Evolutionary conservation across 2,888 invertebrate species (phyloP).

Genomic region (Shargacucullia verbasci): DNA sequence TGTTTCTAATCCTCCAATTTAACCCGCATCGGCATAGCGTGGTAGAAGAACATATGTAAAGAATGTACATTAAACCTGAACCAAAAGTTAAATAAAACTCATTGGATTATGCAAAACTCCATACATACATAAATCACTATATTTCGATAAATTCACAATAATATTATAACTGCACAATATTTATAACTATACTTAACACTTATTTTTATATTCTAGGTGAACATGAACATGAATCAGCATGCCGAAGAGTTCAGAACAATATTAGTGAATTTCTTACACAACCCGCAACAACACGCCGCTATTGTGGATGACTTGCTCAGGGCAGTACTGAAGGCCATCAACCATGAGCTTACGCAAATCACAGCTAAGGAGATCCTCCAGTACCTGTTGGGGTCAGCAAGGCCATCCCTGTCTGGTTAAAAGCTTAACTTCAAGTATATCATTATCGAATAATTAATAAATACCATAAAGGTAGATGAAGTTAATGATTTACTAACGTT

Average conservation of each 20-base stretch:
- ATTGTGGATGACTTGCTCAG: slow-evolving; percentile 30
- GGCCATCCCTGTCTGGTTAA: slow-evolving; percentile 14
- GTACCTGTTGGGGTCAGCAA: slow-evolving; percentile 26
- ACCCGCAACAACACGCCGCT: slow-evolving; percentile 1
- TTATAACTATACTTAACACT: not conserved
- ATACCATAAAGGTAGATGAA: slow-evolving; percentile 14
- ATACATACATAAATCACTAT: no score
- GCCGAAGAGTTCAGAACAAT: slow-evolving; percentile 20
- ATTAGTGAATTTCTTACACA: slow-evolving; percentile 13
- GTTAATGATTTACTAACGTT: not conserved
- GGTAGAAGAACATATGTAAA: no score
- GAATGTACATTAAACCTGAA: no score
- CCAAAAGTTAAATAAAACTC: no score
- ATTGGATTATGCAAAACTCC: no score
- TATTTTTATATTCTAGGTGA: slow-evolving; percentile 12
- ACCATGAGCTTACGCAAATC: slow-evolving; percentile 18
- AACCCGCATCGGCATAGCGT: no score
- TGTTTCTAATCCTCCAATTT: no score
- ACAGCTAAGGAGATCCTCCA: slow-evolving; percentile 26
- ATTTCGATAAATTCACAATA: no score
- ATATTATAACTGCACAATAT: no score
- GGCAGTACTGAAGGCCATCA: slow-evolving; percentile 20
- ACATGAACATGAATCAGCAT: slow-evolving; percentile 10
- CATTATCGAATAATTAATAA: slow-evolving; percentile 20
- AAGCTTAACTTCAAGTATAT: not conserved